Percentiles rank a stretch among this genome's conserved stretches.
Conservation (phyloP, 2,113 vertebrate species). For the Atlantisia rogersi region DNA sequence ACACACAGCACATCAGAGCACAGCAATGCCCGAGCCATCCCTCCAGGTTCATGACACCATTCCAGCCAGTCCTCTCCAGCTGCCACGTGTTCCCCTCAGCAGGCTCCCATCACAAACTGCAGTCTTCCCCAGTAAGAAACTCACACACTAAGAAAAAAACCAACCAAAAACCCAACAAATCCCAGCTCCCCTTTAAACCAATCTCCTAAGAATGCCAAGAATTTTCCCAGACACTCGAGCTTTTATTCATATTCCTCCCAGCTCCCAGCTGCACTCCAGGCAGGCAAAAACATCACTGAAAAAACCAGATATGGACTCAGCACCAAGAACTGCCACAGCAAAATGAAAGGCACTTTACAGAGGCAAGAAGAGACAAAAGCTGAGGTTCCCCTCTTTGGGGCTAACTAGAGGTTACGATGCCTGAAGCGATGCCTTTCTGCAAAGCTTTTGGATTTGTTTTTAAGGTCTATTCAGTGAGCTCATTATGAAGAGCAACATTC, state of each 20-base stretch:
- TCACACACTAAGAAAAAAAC: not conserved
- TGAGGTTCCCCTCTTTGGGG: not conserved
- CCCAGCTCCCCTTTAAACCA: not conserved
- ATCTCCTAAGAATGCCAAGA: slow-evolving; percentile 72
- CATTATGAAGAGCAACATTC: rapidly evolving
- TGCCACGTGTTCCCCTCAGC: not conserved
- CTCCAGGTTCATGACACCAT: rapidly evolving
- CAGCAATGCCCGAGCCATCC: not conserved
- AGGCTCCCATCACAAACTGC: not conserved
- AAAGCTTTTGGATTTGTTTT: not conserved
- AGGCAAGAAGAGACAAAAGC: not conserved
- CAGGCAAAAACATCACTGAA: slow-evolving; percentile 30
- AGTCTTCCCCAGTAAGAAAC: not conserved
- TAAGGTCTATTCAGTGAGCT: not conserved
- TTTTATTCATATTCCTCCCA: slow-evolving; percentile 47
- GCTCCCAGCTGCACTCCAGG: slow-evolving; percentile 39
- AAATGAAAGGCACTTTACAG: not conserved
- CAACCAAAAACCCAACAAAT: not conserved
- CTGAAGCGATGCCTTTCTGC: not conserved
- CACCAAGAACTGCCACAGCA: not conserved
- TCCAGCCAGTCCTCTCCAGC: not conserved
- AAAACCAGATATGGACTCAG: slow-evolving; percentile 12
- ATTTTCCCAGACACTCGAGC: slow-evolving; percentile 76
- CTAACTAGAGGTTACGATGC: not conserved
- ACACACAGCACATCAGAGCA: not conserved